These are phyloP conservation scores for Salvelinus alpinus DNA, from an alignment of 2,113 vertebrate species.

Conservation along the genomic window DNA sequence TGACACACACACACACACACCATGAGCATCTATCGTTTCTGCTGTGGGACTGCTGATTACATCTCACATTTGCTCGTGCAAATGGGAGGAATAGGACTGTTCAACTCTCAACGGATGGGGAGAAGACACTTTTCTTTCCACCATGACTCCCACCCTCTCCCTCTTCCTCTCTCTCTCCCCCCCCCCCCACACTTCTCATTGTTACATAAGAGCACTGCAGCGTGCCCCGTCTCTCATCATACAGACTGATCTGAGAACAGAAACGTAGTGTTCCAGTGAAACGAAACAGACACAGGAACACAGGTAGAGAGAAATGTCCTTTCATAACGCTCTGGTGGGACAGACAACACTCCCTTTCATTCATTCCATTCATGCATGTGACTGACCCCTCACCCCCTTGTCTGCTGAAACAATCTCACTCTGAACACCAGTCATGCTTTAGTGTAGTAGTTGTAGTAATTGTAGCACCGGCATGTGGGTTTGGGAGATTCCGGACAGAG, in stretches of 20 bases:
- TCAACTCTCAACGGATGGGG: not conserved
- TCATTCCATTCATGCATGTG: too few species aligned
- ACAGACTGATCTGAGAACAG: not conserved
- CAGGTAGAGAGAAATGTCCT: too few species aligned
- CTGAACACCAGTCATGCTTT: too few species aligned
- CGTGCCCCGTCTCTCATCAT: not conserved
- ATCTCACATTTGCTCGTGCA: not conserved
- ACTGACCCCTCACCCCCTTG: too few species aligned
- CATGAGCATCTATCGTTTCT: not conserved
- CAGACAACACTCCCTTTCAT: too few species aligned
- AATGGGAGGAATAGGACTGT: not conserved
- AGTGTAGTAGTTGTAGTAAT: not conserved
- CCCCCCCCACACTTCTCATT: not conserved
- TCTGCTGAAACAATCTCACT: too few species aligned
- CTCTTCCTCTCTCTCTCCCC: too few species aligned
- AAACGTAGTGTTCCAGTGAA: not conserved
- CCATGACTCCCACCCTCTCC: not conserved
- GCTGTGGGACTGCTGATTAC: not conserved
- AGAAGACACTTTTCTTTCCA: not conserved
- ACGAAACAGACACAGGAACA: too few species aligned
- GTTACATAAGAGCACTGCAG: constrained; percentile 8
- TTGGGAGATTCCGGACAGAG: too few species aligned
- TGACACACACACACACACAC: not conserved
- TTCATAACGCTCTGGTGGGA: too few species aligned
- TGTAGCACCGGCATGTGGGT: too few species aligned